Conservation (phyloP, 2,888 invertebrate species). For the Enchytraeus crypticus region DNA sequence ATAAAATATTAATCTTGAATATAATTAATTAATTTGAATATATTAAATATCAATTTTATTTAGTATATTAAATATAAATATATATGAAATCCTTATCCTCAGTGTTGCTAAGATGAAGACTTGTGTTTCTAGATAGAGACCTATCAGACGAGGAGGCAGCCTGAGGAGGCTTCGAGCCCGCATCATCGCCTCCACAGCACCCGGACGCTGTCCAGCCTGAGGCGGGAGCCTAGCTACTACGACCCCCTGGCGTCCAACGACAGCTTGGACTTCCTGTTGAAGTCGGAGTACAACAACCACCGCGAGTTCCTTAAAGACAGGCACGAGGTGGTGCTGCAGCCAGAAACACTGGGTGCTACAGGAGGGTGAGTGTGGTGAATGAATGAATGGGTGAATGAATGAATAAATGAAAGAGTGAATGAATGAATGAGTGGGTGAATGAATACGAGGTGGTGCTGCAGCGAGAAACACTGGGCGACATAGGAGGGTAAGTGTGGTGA, state of each 20-base stretch:
- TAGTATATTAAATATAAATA: no score
- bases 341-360: slow-evolving; percentile 40
- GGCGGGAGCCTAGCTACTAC: slow-evolving; percentile 40
- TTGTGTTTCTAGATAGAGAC: no score
- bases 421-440: no score
- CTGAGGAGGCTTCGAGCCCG: slow-evolving; percentile 24
- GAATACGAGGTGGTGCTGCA: slow-evolving; percentile 45
- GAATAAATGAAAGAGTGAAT: no score
- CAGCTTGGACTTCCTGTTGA: slow-evolving; percentile 47
- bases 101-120: no score
- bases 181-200: slow-evolving; percentile 42
- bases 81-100: no score
- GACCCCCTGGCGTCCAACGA: slow-evolving; percentile 46
- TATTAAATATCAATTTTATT: no score
- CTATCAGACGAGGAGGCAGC: not conserved
- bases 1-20: no score
- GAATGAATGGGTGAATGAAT: no score
- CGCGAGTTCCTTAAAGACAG: slow-evolving; percentile 39
- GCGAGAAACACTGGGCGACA: slow-evolving; percentile 40
- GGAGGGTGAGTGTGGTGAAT: not conserved
- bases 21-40: no score
- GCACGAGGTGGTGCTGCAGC: slow-evolving; percentile 43
- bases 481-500: slow-evolving; percentile 9
- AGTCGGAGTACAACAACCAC: slow-evolving; percentile 46
- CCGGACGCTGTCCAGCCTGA: slow-evolving; percentile 39